These are phyloP conservation scores for Gymnoscelis rufifasciata DNA, from an alignment of 2,888 invertebrate species.

Conservation along the genomic window DNA sequence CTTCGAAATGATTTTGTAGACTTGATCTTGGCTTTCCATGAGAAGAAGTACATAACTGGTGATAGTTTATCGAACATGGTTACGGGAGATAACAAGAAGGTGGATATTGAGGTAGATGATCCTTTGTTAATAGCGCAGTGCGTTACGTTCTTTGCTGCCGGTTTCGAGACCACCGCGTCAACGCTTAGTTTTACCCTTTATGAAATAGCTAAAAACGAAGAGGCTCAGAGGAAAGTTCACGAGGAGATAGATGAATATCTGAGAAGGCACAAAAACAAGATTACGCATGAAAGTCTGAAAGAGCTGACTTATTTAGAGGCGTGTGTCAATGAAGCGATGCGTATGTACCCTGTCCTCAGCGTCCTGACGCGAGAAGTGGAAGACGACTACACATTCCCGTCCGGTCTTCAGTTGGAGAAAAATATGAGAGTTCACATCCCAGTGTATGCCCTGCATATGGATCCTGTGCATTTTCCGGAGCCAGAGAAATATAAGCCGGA, in stretches of 20 bases:
- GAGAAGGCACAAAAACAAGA: conserved; percentile 32
- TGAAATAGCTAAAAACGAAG: conserved; percentile 46
- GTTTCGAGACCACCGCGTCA: conserved; percentile 51
- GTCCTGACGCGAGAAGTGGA: conserved; percentile 49
- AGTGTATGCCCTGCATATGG: conserved; percentile 46
- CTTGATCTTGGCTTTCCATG: conserved; percentile 42
- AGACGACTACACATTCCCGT: conserved; percentile 49
- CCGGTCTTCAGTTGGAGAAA: conserved; percentile 46
- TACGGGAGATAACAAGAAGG: conserved; percentile 31
- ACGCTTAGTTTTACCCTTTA: conserved; percentile 40
- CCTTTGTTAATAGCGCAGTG: conserved; percentile 74
- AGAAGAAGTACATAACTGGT: conserved; percentile 40
- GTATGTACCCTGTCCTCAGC: conserved; percentile 54
- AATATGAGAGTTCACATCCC: conserved; percentile 56
- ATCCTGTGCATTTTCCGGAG: conserved; percentile 50
- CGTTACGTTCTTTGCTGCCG: conserved; percentile 65
- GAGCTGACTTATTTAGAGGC: conserved; percentile 46
- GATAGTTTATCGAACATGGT: conserved; percentile 44
- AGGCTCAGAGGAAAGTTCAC: conserved; percentile 35
- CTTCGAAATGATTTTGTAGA: conserved; percentile 52
- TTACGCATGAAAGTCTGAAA: conserved; percentile 40
- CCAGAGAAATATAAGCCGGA: conserved; percentile 53
- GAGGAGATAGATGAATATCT: conserved; percentile 46
- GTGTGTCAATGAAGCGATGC: conserved; percentile 47
- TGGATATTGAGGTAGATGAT: conserved; percentile 47